Conservation (phyloP, 1,140 invertebrate species). For the Hylaeus volcanicus region DNA sequence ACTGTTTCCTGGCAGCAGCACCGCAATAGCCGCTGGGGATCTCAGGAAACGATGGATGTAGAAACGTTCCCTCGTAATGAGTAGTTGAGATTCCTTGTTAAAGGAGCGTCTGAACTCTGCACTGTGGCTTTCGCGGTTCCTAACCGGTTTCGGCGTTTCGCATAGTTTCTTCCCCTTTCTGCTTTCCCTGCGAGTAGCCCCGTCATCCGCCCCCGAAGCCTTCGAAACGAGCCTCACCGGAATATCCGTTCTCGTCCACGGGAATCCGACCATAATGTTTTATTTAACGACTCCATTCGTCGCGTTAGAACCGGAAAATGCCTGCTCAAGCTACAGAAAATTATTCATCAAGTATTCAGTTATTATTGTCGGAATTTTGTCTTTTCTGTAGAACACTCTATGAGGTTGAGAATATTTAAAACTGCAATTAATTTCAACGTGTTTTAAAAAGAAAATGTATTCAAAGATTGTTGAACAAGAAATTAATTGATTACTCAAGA, state of each 20-base stretch:
- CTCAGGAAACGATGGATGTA: slow-evolving; percentile 45
- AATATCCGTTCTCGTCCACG: background rate
- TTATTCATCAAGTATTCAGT: too few species aligned
- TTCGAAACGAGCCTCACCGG: background rate
- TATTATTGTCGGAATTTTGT: too few species aligned
- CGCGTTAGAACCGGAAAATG: too few species aligned
- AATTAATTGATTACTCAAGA: too few species aligned
- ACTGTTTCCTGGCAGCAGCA: slow-evolving; percentile 24
- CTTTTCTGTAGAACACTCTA: too few species aligned
- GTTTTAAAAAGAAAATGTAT: too few species aligned
- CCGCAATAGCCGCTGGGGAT: slow-evolving; percentile 44
- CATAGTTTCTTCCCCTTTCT: slow-evolving; percentile 55
- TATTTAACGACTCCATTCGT: too few species aligned
- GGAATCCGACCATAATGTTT: background rate
- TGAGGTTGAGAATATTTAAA: too few species aligned
- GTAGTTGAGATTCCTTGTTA: slow-evolving; percentile 69
- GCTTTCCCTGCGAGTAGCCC: slow-evolving; percentile 4
- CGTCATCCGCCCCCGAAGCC: background rate
- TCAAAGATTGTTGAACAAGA: too few species aligned
- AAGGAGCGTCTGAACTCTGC: slow-evolving; percentile 63
- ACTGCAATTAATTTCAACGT: too few species aligned
- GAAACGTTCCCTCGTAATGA: slow-evolving; percentile 65
- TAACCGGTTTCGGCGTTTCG: slow-evolving; percentile 65
- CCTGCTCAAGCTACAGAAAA: too few species aligned
- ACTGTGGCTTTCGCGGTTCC: slow-evolving; percentile 66